Percentiles rank a stretch among this genome's conserved stretches.
These are phyloP conservation scores for Conchocele bisecta DNA, from an alignment of 2,888 invertebrate species.

Conservation along the genomic window DNA sequence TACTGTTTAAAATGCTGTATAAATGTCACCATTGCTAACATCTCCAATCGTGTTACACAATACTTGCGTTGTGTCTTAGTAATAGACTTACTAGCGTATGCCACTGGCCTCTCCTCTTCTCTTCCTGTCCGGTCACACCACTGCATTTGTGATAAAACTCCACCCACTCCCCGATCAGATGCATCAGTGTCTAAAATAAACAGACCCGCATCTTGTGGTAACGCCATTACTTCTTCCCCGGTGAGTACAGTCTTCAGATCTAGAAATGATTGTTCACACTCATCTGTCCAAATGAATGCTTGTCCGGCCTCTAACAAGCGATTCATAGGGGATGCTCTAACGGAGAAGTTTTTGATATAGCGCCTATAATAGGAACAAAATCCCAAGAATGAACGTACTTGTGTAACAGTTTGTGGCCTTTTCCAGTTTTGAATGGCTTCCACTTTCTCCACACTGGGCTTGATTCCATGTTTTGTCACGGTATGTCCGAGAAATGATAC, in stretches of 20 bases:
- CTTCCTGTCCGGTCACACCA: not conserved
- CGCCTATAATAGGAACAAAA: slow-evolving; percentile 47
- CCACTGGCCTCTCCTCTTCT: slow-evolving; percentile 39
- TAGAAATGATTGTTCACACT: slow-evolving; percentile 25
- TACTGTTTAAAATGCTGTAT: slow-evolving; percentile 59
- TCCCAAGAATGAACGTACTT: slow-evolving; percentile 29
- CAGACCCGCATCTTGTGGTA: slow-evolving; percentile 17
- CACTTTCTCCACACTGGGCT: slow-evolving; percentile 26
- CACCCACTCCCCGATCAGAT: slow-evolving; percentile 28
- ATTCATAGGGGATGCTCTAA: slow-evolving; percentile 25
- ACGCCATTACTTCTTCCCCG: slow-evolving; percentile 36
- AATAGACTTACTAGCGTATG: slow-evolving; percentile 30
- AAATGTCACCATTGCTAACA: slow-evolving; percentile 49
- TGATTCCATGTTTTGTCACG: slow-evolving; percentile 32
- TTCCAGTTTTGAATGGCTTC: slow-evolving; percentile 31
- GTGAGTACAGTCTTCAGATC: slow-evolving; percentile 25
- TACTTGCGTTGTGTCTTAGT: not conserved
- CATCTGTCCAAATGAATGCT: slow-evolving; percentile 34
- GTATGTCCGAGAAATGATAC: slow-evolving; percentile 48
- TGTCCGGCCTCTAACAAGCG: slow-evolving; percentile 25
- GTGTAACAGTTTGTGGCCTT: slow-evolving; percentile 12
- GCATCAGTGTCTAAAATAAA: slow-evolving; percentile 28
- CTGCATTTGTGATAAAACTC: slow-evolving; percentile 37
- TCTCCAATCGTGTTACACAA: slow-evolving; percentile 29
- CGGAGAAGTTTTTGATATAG: slow-evolving; percentile 24